These are phyloP conservation scores for Eudyptes chrysolophus DNA, from an alignment of 2,113 vertebrate species.

Conservation along the genomic window DNA sequence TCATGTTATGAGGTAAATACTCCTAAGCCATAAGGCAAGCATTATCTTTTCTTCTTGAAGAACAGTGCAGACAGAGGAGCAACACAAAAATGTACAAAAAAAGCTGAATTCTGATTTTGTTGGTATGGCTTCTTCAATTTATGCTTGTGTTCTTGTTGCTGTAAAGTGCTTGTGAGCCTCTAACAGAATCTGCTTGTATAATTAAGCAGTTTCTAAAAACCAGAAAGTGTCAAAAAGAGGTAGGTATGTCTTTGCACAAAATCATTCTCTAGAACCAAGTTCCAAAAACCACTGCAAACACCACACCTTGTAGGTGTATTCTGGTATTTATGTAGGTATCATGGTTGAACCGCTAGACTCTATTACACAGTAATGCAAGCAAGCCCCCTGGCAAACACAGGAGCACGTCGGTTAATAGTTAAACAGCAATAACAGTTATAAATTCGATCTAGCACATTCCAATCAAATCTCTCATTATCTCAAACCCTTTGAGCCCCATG, in stretches of 20 bases:
- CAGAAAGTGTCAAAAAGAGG: background rate
- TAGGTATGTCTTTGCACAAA: background rate
- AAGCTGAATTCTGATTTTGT: background rate
- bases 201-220: background rate
- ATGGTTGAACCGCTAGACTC: too few relatives aligned
- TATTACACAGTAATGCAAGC: too few relatives aligned
- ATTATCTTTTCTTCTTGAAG: background rate
- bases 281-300: background rate
- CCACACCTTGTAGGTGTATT: background rate
- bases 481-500: too few relatives aligned
- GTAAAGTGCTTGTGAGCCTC: background rate
- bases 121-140: background rate
- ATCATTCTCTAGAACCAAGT: background rate
- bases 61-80: fast-evolving
- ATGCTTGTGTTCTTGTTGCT: background rate
- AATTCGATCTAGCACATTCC: too few relatives aligned
- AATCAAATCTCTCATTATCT: too few relatives aligned
- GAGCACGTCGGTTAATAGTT: too few relatives aligned
- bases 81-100: background rate
- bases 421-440: too few relatives aligned
- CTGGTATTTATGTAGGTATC: background rate
- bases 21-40: background rate
- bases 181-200: background rate
- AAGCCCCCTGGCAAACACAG: too few relatives aligned
- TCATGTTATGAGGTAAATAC: background rate